A percentile compares a stretch with the other conserved stretches of the same genome.
These are phyloP conservation scores for Anthophora plumipes DNA, from an alignment of 2,888 invertebrate genomes.

Conservation along the genomic window DNA sequence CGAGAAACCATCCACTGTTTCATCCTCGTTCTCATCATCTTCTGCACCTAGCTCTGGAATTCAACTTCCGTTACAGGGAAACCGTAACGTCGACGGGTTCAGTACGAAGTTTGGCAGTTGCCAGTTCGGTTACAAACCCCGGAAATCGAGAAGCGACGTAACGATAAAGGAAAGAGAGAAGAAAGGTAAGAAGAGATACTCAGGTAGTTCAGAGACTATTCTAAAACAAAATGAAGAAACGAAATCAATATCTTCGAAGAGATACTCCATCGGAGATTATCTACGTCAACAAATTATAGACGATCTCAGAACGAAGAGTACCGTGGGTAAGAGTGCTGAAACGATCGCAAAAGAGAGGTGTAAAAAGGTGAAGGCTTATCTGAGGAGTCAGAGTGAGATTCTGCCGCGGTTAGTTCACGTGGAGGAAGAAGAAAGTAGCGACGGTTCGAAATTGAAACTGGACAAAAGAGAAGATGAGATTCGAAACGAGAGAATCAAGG, in stretches of 20 bases:
- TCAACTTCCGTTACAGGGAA: slow-evolving; percentile 54
- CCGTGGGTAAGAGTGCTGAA: slow-evolving; percentile 68
- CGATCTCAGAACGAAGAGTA: slow-evolving; percentile 68
- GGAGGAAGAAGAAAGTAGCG: slow-evolving; percentile 43
- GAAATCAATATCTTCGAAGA: slow-evolving; percentile 53
- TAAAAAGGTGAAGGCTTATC: slow-evolving; percentile 75
- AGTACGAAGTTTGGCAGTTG: slow-evolving; percentile 75
- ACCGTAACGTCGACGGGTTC: slow-evolving; percentile 78
- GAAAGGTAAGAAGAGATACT: slow-evolving; percentile 67
- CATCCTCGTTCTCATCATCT: slow-evolving; percentile 34
- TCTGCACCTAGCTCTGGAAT: slow-evolving; percentile 28
- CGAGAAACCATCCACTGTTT: slow-evolving; percentile 16
- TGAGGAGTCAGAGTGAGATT: slow-evolving; percentile 69
- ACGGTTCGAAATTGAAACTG: neutral
- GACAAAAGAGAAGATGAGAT: neutral
- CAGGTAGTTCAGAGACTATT: slow-evolving; percentile 59
- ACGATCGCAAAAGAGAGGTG: slow-evolving; percentile 74
- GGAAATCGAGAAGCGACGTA: slow-evolving; percentile 78
- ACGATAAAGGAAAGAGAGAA: slow-evolving; percentile 59
- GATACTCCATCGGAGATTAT: slow-evolving; percentile 79
- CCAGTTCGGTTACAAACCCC: slow-evolving; percentile 69
- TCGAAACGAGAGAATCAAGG: slow-evolving; percentile 12
- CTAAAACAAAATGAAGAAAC: slow-evolving; percentile 16
- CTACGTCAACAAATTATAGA: slow-evolving; percentile 78
- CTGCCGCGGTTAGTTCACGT: slow-evolving; percentile 46